Evolutionary conservation across 2,113 vertebrate genomes (phyloP).

Genomic region (Nyctibius bracteatus): DNA sequence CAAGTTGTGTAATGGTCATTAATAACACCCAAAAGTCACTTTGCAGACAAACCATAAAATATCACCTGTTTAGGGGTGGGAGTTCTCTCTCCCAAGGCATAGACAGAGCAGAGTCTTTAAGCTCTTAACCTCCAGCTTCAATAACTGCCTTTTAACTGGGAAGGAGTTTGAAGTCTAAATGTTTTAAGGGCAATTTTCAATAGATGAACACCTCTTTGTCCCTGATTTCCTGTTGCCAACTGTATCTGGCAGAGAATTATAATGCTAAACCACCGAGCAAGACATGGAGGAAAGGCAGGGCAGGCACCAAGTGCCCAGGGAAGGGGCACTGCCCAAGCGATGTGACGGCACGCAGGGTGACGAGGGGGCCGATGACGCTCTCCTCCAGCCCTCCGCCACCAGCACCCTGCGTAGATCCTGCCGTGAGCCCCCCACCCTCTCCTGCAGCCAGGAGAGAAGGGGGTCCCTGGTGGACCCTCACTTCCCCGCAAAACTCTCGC

Average conservation of each 20-base stretch:
- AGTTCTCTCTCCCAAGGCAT: not conserved
- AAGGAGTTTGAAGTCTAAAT: not conserved
- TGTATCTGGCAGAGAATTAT: too few relatives aligned
- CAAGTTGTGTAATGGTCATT: not conserved
- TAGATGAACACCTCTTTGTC: accelerated
- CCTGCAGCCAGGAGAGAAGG: not conserved
- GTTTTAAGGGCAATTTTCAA: not conserved
- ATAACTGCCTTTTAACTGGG: not conserved
- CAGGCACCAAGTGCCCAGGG: too few relatives aligned
- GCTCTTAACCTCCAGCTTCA: not conserved
- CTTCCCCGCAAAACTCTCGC: not conserved
- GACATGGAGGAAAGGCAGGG: not conserved
- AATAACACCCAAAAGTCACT: not conserved
- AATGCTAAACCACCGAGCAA: accelerated
- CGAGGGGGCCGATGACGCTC: accelerated
- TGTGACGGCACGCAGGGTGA: not conserved
- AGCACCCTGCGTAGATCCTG: not conserved
- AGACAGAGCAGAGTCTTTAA: not conserved
- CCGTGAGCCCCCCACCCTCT: accelerated
- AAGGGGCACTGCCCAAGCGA: accelerated
- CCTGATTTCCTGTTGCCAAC: not conserved
- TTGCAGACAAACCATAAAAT: not conserved
- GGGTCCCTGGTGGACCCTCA: not conserved
- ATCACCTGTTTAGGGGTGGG: accelerated
- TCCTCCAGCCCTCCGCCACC: not conserved